Evolutionary conservation across 1,140 invertebrate genomes (phyloP).

Genomic region (Temnothorax nylanderi): DNA sequence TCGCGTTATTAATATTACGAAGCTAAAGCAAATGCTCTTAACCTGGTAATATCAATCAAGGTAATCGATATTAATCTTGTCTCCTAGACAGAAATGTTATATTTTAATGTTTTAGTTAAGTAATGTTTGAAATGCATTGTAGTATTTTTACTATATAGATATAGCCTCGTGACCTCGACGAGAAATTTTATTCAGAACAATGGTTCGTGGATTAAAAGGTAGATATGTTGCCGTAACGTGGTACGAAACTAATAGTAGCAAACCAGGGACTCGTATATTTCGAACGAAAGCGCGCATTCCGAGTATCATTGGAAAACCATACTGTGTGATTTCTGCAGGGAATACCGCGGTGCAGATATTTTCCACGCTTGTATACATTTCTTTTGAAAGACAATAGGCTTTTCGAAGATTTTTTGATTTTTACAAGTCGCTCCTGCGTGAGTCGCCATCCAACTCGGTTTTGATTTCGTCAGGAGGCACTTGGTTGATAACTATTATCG

Average conservation of each 20-base stretch:
- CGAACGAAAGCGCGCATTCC: slow-evolving; percentile 13
- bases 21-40: neutral
- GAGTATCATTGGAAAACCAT: slow-evolving; percentile 36
- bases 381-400: neutral
- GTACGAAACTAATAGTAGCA: slow-evolving; percentile 28
- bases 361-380: slow-evolving; percentile 39
- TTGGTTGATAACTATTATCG: neutral
- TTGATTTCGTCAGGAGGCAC: slow-evolving; percentile 3
- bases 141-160: neutral
- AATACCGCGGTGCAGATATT: slow-evolving; percentile 50
- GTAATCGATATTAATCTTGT: neutral
- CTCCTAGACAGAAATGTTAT: neutral
- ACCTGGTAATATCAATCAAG: slow-evolving; percentile 15
- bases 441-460: neutral
- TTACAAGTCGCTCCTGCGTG: neutral
- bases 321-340: slow-evolving; percentile 34
- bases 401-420: neutral
- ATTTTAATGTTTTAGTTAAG: neutral
- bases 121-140: neutral
- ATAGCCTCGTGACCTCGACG: neutral
- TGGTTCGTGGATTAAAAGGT: slow-evolving; percentile 29
- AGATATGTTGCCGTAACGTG: slow-evolving; percentile 12
- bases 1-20: slow-evolving; percentile 5
- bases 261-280: slow-evolving; percentile 25
- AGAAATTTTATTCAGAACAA: slow-evolving; percentile 8